Base-by-base conservation (phyloP, 2,888 invertebrate genomes). In the Phasia obesa region DNA sequence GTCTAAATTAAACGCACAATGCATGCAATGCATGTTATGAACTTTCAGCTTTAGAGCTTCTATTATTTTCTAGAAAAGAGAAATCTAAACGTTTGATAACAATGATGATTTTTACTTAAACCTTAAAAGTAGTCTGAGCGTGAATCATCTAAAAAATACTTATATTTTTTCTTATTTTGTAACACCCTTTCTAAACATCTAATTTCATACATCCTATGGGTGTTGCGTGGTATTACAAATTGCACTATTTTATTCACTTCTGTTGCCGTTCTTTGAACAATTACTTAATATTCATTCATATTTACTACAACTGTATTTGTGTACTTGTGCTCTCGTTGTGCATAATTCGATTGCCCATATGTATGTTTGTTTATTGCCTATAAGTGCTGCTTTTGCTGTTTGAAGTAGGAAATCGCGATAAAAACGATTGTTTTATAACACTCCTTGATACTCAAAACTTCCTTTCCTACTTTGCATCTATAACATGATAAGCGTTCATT, bases 211-310 rank as follows among this genome's bases (percentile, higher is more conserved):
- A 27, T 27, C 44, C 73, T 11, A 4, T 44, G 73, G 44, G 60
- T 60, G 21, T 59, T 67, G n/a, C 19, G 9, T 11, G 59, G 27
- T 27, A 5, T 51, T 35, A 13, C 38, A 59, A 38, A 59, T 42
- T 67, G 27, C 51, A 51, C 38, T 25, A 9, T 35, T 19, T 21
- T 7, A 9, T 51, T 17, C 59, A 7, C 57, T 60, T 23, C 25
- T 31, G 69, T n/a, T 51, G 1, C 9, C 25, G 19, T 67, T 67
- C 31, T 27, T 53, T 62, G 44, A 67, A 60, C 17, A 5, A 73
- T 79, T 65, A 53, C 44, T 67, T 73, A 67, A 73, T 71, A 67
- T 67, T 80, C 67, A 74, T 74, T 47, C 25, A 67, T 21, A 53
- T 60, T 44, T 35, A 21, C 60, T 31, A 17, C 47, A 67, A 49